These are phyloP conservation scores for Herpailurus yagouaroundi DNA, from an alignment of 2,113 vertebrate genomes.

Conservation along the genomic window DNA sequence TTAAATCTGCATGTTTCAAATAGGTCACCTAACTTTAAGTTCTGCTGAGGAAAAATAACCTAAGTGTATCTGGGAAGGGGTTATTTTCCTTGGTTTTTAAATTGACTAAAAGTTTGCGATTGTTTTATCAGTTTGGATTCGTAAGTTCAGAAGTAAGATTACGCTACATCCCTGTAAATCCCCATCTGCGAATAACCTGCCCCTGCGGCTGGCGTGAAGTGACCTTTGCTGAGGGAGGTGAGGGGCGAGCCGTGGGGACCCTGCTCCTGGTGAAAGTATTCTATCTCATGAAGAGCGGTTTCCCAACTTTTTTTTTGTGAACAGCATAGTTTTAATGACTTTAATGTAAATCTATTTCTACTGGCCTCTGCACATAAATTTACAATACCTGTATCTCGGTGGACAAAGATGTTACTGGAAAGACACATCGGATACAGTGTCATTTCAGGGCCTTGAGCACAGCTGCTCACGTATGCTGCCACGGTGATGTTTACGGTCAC, in stretches of 20 bases:
- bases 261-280: neutral
- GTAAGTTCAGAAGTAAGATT: neutral
- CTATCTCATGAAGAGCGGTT: neutral
- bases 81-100: neutral
- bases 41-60: neutral
- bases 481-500: no score
- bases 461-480: no score
- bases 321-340: no score
- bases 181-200: neutral
- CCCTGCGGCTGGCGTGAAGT: fast-evolving
- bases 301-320: neutral
- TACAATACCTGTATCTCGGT: no score
- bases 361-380: no score
- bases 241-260: no score
- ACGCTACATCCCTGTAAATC: neutral
- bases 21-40: neutral
- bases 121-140: neutral
- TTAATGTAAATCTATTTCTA: no score
- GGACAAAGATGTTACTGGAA: no score
- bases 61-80: neutral
- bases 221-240: neutral
- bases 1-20: neutral
- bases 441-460: no score
- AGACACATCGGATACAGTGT: fast-evolving
- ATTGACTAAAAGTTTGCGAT: neutral